These are phyloP conservation scores for Borostomias antarcticus DNA, from an alignment of 2,797 vertebrate species.

Conservation along the genomic window DNA sequence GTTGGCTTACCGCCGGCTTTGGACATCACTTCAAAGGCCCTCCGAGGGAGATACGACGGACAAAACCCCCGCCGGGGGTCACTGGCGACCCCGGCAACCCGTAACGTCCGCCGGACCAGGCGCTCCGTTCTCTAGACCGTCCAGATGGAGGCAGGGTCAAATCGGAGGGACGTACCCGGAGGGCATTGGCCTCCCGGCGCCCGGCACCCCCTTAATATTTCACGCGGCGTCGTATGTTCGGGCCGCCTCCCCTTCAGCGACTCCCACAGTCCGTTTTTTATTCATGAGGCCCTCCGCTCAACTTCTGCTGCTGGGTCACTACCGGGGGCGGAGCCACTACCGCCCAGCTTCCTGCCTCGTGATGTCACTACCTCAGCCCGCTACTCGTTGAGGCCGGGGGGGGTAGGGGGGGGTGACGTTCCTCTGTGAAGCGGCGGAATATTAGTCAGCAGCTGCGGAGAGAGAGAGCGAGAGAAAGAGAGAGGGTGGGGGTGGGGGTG, in stretches of 20 bases:
- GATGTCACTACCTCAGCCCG: no score
- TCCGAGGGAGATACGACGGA: neutral
- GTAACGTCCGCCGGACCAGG: neutral
- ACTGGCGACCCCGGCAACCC: neutral
- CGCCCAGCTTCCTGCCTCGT: neutral
- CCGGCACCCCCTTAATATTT: slow-evolving; percentile 67
- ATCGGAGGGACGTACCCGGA: neutral
- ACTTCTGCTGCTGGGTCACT: slow-evolving; percentile 42
- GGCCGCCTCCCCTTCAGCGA: slow-evolving; percentile 60
- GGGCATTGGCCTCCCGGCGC: slow-evolving; percentile 33
- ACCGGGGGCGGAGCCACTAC: no score
- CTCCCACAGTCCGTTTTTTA: slow-evolving; percentile 55
- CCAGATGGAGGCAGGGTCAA: no score
- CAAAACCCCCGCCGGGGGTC: slow-evolving; percentile 28
- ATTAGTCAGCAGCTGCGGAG: slow-evolving; percentile 5
- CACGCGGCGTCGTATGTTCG: slow-evolving; percentile 68
- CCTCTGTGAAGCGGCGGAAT: neutral
- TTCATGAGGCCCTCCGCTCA: slow-evolving; percentile 53
- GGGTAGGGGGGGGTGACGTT: neutral
- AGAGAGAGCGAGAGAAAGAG: slow-evolving; percentile 11
- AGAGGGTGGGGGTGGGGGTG: neutral
- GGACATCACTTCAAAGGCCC: slow-evolving; percentile 50
- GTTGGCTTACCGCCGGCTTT: slow-evolving; percentile 50
- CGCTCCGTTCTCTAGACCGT: neutral
- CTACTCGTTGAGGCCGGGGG: no score